Evolutionary conservation across 2,797 vertebrate genomes (phyloP).

Genomic region (Malacoraja senta): DNA sequence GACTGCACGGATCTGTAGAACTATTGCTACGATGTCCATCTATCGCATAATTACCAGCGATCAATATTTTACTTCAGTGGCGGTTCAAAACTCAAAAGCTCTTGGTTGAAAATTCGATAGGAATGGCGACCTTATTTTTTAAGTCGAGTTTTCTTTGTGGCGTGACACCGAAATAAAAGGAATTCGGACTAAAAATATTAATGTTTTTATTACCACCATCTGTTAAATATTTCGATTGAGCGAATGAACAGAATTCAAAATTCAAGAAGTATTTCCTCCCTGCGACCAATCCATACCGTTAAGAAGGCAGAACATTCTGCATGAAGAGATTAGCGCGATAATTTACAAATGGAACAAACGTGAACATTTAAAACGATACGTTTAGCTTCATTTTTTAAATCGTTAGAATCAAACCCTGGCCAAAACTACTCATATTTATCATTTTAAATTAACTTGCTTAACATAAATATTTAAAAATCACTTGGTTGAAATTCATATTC

Average conservation of each 20-base stretch:
- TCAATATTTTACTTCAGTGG: conserved; percentile 8
- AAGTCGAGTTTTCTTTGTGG: neutral
- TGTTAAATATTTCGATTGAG: too few relatives aligned
- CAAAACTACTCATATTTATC: neutral
- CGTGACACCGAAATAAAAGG: neutral
- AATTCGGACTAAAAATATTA: neutral
- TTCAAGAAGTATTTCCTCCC: neutral
- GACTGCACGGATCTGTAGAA: neutral
- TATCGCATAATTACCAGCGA: neutral
- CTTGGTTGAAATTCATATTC: too few relatives aligned
- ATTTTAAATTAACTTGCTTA: neutral
- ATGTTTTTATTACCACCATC: neutral
- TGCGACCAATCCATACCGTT: neutral
- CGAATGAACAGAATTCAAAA: neutral
- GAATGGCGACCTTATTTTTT: neutral
- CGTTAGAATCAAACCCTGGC: neutral
- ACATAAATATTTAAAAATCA: neutral
- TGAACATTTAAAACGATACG: too few relatives aligned
- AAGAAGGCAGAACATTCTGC: too few relatives aligned
- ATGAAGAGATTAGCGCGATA: neutral
- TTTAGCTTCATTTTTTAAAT: neutral
- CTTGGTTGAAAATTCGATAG: neutral
- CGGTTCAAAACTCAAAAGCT: neutral
- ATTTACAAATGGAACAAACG: neutral
- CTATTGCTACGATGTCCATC: neutral